phyloP scores from a whole-genome alignment of 2,113 vertebrate genomes.

The Ardeotis arabs region DNA sequence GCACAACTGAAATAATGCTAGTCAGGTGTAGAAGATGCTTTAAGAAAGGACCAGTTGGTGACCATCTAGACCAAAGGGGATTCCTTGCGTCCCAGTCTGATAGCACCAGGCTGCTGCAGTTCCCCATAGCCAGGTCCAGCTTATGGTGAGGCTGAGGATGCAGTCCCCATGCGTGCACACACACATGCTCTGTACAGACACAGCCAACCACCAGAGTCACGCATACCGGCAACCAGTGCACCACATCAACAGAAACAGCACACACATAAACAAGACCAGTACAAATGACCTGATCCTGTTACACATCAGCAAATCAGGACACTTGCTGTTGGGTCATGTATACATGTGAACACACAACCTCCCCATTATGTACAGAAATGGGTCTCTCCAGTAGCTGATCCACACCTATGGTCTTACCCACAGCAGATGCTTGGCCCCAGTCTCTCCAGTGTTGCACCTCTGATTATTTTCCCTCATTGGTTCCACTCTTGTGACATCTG shows the following conservation, averaged over 20 bases:
- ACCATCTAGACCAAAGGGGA: neutral
- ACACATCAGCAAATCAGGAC: neutral
- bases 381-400: neutral
- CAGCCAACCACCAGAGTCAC: neutral
- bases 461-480: neutral
- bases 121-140: neutral
- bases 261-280: accelerated
- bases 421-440: neutral
- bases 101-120: neutral
- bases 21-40: neutral
- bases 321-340: accelerated
- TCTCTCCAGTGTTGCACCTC: neutral
- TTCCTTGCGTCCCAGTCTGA: neutral
- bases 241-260: neutral
- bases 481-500: neutral
- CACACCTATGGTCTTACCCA: neutral
- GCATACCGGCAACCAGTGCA: accelerated
- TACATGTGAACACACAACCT: neutral
- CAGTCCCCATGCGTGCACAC: accelerated
- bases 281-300: neutral
- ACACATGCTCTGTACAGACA: accelerated
- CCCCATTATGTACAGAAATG: neutral
- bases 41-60: neutral
- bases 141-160: neutral
- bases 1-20: neutral